Percentiles rank a stretch among this genome's conserved stretches.
Conservation (phyloP, 2,888 invertebrate species). For the Drosophila anomalata region DNA sequence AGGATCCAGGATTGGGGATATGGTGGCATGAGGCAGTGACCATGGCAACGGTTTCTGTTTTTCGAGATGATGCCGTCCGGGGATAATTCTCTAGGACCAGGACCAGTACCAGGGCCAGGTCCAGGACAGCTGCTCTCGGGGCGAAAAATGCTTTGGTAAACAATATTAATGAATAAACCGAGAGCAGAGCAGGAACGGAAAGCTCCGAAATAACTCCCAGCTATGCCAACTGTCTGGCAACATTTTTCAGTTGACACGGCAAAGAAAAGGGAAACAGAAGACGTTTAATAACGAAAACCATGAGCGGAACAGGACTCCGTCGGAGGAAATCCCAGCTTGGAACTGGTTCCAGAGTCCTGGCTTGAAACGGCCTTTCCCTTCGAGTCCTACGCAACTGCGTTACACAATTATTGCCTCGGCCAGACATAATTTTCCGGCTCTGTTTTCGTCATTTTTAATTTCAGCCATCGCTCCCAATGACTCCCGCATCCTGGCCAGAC, state of each 20-base stretch:
- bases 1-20: slow-evolving; percentile 1
- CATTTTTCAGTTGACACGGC: slow-evolving; percentile 20
- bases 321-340: not conserved
- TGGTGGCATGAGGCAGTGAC: slow-evolving; percentile 19
- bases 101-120: not conserved
- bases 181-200: slow-evolving; percentile 28
- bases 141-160: slow-evolving; percentile 79
- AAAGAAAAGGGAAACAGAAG: not conserved
- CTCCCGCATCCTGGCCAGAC: slow-evolving; percentile 13
- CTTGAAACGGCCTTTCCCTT: not conserved
- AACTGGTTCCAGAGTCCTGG: not conserved
- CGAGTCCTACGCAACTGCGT: not conserved
- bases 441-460: slow-evolving; percentile 39
- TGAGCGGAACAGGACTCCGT: slow-evolving; percentile 60
- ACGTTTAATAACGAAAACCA: slow-evolving; percentile 48
- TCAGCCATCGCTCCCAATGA: slow-evolving; percentile 8
- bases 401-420: not conserved
- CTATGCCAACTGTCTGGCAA: slow-evolving; percentile 40
- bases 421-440: not conserved
- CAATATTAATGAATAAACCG: slow-evolving; percentile 80
- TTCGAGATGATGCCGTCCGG: slow-evolving; percentile 55
- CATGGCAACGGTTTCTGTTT: slow-evolving; percentile 39
- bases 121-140: slow-evolving; percentile 50
- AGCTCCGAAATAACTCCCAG: slow-evolving; percentile 21
- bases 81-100: slow-evolving; percentile 53